These are phyloP conservation scores for Sander lucioperca DNA, from an alignment of 2,113 vertebrate genomes.

Conservation along the genomic window DNA sequence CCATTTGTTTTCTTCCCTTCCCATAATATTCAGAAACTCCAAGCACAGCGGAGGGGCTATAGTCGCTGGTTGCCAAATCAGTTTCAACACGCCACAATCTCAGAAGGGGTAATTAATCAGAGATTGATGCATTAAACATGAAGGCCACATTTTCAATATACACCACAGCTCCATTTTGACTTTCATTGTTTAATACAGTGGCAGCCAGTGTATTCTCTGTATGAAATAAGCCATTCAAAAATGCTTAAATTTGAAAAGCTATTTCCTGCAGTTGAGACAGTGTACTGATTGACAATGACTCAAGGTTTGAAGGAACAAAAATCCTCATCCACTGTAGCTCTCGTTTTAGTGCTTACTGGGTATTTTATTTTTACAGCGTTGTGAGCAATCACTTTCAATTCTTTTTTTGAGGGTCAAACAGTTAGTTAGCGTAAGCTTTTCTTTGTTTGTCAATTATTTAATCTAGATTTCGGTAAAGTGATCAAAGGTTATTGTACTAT, in stretches of 20 bases:
- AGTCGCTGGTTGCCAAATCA: constrained; percentile 58
- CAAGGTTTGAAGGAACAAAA: constrained; percentile 18
- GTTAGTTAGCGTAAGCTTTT: background rate
- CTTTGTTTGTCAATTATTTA: background rate
- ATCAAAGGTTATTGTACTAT: constrained; percentile 14
- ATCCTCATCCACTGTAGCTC: background rate
- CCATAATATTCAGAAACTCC: constrained; percentile 33
- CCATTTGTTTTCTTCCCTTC: constrained; percentile 54
- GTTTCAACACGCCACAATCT: constrained; percentile 61
- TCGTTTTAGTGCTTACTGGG: background rate
- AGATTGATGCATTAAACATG: constrained; percentile 76
- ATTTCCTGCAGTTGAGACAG: constrained; percentile 26
- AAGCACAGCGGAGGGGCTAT: constrained; percentile 19
- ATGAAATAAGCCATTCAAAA: constrained; percentile 69
- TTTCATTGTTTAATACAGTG: constrained; percentile 61
- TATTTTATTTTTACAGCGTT: constrained; percentile 3
- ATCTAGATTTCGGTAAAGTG: background rate
- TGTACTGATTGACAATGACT: constrained; percentile 35
- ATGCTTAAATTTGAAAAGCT: constrained; percentile 50
- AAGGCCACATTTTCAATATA: constrained; percentile 64
- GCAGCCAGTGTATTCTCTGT: constrained; percentile 60
- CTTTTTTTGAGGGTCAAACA: constrained; percentile 5
- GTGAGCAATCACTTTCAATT: constrained; percentile 1
- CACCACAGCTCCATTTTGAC: constrained; percentile 54
- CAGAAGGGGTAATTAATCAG: constrained; percentile 77